These are phyloP conservation scores for Poecilia wingei DNA, from an alignment of 2,797 vertebrate genomes.

Conservation along the genomic window DNA sequence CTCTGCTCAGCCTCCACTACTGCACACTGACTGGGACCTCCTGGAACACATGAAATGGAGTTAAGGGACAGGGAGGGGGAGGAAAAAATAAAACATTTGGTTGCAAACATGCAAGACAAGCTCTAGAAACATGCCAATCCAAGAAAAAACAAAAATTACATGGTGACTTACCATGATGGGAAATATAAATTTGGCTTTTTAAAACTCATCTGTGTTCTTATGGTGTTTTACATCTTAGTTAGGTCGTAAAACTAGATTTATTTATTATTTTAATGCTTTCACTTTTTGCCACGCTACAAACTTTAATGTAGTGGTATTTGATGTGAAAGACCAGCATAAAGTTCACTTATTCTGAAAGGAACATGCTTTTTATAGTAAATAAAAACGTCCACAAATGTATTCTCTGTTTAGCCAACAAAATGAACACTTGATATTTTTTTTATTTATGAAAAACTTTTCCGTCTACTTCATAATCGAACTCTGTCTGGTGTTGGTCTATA, in stretches of 20 bases:
- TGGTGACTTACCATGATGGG: not conserved
- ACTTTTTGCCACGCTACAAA: not conserved
- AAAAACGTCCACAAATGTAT: not conserved
- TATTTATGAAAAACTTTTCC: not conserved
- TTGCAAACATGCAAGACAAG: slow-evolving; percentile 35
- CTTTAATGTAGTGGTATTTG: not conserved
- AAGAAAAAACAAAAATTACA: slow-evolving; percentile 1
- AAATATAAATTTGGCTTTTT: not conserved
- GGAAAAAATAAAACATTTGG: not conserved
- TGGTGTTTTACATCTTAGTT: not conserved
- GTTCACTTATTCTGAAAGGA: not conserved
- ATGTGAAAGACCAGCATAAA: not conserved
- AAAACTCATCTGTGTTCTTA: not conserved
- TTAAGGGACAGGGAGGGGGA: not conserved
- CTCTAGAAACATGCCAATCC: slow-evolving; percentile 37
- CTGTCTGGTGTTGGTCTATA: not conserved
- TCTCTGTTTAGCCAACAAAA: not conserved
- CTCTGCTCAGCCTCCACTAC: slow-evolving; percentile 38
- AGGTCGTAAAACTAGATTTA: not conserved
- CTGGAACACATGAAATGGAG: slow-evolving; percentile 45
- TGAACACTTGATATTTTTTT: not conserved
- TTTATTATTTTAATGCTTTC: not conserved
- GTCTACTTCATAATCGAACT: not conserved
- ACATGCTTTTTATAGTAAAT: not conserved
- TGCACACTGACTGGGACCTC: slow-evolving; percentile 77